Evolutionary conservation across 2,113 vertebrate species (phyloP).

Genomic region (Pangasianodon gigas): DNA sequence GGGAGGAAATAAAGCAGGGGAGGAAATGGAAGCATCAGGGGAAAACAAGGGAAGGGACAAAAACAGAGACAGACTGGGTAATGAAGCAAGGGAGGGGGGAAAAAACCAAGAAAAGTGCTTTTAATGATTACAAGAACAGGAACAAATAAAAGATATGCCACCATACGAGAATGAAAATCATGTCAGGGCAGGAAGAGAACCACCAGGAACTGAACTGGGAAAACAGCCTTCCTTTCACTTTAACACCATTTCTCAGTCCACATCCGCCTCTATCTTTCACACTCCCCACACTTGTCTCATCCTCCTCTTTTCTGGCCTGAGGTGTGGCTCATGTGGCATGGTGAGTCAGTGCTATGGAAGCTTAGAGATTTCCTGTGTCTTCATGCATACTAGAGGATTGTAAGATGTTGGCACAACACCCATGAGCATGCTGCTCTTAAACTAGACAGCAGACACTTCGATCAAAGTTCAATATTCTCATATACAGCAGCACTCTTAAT

Average conservation of each 20-base stretch:
- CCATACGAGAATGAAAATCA: constrained; percentile 29
- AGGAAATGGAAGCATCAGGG: constrained; percentile 28
- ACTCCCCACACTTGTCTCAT: constrained; percentile 21
- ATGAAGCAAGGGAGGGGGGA: background rate
- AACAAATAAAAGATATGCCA: constrained; percentile 29
- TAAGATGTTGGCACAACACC: constrained; percentile 30
- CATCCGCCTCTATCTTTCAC: constrained; percentile 6
- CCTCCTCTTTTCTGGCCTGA: constrained; percentile 29
- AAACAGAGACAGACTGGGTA: background rate
- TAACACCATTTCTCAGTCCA: constrained; percentile 1
- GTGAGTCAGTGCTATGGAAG: constrained; percentile 69
- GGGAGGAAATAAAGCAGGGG: background rate
- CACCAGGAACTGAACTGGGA: constrained; percentile 13
- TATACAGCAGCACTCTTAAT: background rate
- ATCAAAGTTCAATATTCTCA: constrained; percentile 12
- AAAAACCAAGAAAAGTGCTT: background rate
- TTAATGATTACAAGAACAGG: constrained; percentile 16
- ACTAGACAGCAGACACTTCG: background rate
- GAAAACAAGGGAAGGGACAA: background rate
- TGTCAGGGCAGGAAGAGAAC: background rate
- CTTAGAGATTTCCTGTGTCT: constrained; percentile 60
- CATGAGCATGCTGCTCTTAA: constrained; percentile 12
- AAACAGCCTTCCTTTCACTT: constrained; percentile 11
- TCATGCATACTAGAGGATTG: constrained; percentile 44
- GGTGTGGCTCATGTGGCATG: constrained; percentile 43